Evolutionary conservation across 2,888 invertebrate genomes (phyloP), one percentile per base, ranked within the genome.

Genomic region (Gandaritis pyraliata): DNA sequence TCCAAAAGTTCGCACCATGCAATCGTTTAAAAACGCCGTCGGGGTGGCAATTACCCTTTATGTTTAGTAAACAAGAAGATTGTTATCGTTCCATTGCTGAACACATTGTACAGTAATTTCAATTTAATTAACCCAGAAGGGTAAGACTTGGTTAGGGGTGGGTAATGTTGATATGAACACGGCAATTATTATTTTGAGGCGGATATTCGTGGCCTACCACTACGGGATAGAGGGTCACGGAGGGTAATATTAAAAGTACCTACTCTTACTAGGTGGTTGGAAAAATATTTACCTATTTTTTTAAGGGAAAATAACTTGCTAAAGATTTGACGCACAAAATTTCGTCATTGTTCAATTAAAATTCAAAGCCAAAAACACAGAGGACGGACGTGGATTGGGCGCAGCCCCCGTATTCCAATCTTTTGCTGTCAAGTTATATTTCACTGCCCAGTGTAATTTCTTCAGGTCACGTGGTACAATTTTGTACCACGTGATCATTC

Each of bases 101-200:
- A 62, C 65, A 72, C 73, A 70, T 61, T 72, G 75, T 71, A 65
- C 67, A 71, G 76, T 75, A 78, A 78, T 77, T 72, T 77, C 72
- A 76, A 75, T 78, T 77, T 77, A 79, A 81, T 81, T 76, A 80
- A 69, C 69, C 72, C 71, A 72, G 71, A 58, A 69, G 68, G 68
- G 65, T 68, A 50, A 43, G 39, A 50, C 59, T 64, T 64, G 65
- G 43, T 53, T 49, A 48, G 69, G 18, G 47, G 59, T 51, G 30
- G 64, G 50, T 54, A 46, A 55, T 43, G 48, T 61, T 58, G 61
- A 55, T 36, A 51, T 47, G 43, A 55, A 39, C 36, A 56, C 50
- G 30, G 48, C 46, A 61, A 50, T 61, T 61, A 45, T 33, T 30
- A 30, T 51, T 39, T 29, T 13, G 45, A 52, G 11, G 30, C 12